Evolutionary conservation across 1,140 invertebrate species (phyloP), one percentile per base, ranked within the genome.

Genomic region (Drosophila persimilis): DNA sequence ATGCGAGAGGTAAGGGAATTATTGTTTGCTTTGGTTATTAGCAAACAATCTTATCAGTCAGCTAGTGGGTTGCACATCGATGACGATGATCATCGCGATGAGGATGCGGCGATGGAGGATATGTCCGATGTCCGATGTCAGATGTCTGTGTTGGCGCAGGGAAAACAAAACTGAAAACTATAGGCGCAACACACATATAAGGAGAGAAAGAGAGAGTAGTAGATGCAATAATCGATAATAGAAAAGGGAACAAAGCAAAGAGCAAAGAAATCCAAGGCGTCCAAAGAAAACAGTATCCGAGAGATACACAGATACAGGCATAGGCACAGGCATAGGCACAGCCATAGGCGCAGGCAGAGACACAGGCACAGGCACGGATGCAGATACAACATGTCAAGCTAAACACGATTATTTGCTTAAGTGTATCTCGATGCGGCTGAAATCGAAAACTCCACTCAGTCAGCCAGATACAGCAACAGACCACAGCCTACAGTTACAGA

Each of bases 161-260:
- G 76, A 84, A 85, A 85, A 77, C 81, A 86, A 58, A 61, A 86
- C 58, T 58, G 73, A 55, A 66, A 50, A 26, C 31, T 26, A 31
- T 22, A 59, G 35, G 46, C 52, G 17, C 17, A 17, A 1, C 17
- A 17, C 17, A 17, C 17, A 17, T 17, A 17, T 17, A 60, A 13
- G 48, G 41, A 8, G n/a, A 54, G 61, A 24, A 47, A 11, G 17
- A 41, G 29, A 29, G 17, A 35, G 55, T 44, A 54, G 53, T 53
- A 78, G 81, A 86, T 86, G 83, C 77, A 81, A 75, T 81, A 88
- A 86, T 86, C 81, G 81, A 88, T 86, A 86, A 75, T 81, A 41
- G 52, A 54, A 65, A 80, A 69, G 50, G 44, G 15, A 79, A 78
- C 46, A 72, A 75, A 54, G 53, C 59, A 63, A 64, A 66, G 20